Conservation (phyloP, 30 jellyfish, hydroid and myxozoan species). For the Rhopilema esculentum region DNA sequence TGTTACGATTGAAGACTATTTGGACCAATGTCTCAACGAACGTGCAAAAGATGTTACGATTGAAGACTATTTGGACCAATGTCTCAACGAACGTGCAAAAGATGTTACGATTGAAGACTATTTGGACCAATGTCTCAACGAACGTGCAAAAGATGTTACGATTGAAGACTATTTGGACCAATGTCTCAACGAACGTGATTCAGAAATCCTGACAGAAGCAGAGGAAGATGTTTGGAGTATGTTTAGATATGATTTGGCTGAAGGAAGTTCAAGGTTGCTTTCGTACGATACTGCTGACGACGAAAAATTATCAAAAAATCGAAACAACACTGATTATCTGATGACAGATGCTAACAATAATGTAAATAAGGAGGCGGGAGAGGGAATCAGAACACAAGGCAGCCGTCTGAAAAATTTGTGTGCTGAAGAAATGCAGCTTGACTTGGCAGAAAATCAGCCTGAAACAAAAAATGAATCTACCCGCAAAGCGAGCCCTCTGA, state of each 20-base stretch:
- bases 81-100: background rate
- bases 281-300: background rate
- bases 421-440: background rate
- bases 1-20: slow-evolving; percentile 43
- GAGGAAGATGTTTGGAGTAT: background rate
- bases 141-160: slow-evolving; percentile 4
- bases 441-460: background rate
- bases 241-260: background rate
- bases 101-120: slow-evolving; percentile 36
- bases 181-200: background rate
- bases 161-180: slow-evolving; percentile 10
- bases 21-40: background rate
- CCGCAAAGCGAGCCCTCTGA: background rate
- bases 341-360: background rate
- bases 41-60: slow-evolving; percentile 1
- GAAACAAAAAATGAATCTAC: background rate
- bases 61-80: slow-evolving; percentile 19
- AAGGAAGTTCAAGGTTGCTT: background rate
- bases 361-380: background rate
- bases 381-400: background rate
- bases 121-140: background rate
- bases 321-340: background rate
- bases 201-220: background rate
- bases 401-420: background rate
- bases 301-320: background rate